Evolutionary conservation across 2,797 vertebrate genomes (phyloP).

Genomic region (Cetoscarus ocellatus): DNA sequence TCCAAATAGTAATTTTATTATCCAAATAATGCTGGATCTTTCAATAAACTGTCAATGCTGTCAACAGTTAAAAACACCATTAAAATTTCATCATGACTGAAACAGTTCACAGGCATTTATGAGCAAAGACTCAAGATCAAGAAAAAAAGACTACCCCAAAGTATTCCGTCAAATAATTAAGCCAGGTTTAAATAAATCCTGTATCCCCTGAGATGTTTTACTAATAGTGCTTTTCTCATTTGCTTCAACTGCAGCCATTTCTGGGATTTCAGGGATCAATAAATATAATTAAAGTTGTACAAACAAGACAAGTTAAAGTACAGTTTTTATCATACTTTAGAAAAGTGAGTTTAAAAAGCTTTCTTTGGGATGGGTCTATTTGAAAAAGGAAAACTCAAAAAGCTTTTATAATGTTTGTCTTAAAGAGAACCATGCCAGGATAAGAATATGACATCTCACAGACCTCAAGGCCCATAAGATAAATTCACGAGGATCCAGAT

Average conservation of each 20-base stretch:
- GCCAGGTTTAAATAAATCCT: neutral
- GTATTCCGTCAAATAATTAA: neutral
- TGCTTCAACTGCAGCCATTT: constrained; percentile 1
- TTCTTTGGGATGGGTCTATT: too few relatives aligned
- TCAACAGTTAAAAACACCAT: neutral
- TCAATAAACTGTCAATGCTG: too few relatives aligned
- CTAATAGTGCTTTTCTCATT: neutral
- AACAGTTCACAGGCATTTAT: too few relatives aligned
- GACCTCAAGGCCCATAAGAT: too few relatives aligned
- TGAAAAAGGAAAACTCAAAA: too few relatives aligned
- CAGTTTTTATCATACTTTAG: neutral
- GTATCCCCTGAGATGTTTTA: neutral
- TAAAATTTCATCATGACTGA: neutral
- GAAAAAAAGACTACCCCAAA: neutral
- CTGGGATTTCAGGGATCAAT: neutral
- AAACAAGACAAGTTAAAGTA: constrained; percentile 10
- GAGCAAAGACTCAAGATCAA: too few relatives aligned
- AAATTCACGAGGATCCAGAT: too few relatives aligned
- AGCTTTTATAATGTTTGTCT: too few relatives aligned
- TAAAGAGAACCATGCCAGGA: too few relatives aligned
- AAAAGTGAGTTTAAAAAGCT: too few relatives aligned
- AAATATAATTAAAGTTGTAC: neutral
- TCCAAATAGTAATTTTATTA: neutral
- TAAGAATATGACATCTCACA: too few relatives aligned
- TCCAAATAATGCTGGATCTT: neutral